Evolutionary conservation across 2,797 vertebrate genomes (phyloP).

Genomic region (Smutsia gigantea): DNA sequence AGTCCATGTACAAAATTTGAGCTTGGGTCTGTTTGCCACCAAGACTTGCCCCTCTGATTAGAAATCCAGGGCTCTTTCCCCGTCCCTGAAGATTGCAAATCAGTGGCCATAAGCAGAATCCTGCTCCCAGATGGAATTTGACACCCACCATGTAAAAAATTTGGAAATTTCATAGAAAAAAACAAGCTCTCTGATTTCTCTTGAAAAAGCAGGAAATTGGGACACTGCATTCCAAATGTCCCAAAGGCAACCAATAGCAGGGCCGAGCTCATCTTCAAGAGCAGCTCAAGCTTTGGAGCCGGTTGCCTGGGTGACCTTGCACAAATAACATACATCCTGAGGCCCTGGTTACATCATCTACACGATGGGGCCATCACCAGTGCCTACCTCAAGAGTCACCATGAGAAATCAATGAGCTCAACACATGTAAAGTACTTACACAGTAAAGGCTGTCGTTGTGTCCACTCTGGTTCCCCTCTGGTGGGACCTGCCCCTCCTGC

Average conservation of each 20-base stretch:
- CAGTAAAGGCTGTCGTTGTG: rapidly evolving
- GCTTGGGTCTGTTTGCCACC: not conserved
- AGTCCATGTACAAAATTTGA: not conserved
- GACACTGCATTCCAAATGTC: not conserved
- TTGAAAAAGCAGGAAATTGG: not conserved
- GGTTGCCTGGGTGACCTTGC: not conserved
- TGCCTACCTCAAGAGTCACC: not conserved
- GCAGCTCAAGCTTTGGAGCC: not conserved
- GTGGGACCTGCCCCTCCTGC: not conserved
- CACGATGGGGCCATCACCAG: not conserved
- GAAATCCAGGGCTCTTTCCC: not conserved
- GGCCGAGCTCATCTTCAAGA: not conserved
- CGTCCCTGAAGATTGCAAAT: not conserved
- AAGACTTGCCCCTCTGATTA: not conserved
- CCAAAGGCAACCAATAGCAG: not conserved
- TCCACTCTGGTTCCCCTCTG: not conserved
- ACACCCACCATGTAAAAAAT: not conserved
- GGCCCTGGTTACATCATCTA: not conserved
- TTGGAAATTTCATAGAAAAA: constrained; percentile 19
- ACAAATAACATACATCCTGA: not conserved
- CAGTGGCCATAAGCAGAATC: not conserved
- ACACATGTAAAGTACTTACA: too few species aligned
- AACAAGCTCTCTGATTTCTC: not conserved
- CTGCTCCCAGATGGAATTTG: not conserved
- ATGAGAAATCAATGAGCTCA: not conserved